Percentiles rank a stretch among this genome's conserved stretches.
Evolutionary conservation across 2,797 vertebrate species (phyloP).

Genomic region (Nannoperca australis): DNA sequence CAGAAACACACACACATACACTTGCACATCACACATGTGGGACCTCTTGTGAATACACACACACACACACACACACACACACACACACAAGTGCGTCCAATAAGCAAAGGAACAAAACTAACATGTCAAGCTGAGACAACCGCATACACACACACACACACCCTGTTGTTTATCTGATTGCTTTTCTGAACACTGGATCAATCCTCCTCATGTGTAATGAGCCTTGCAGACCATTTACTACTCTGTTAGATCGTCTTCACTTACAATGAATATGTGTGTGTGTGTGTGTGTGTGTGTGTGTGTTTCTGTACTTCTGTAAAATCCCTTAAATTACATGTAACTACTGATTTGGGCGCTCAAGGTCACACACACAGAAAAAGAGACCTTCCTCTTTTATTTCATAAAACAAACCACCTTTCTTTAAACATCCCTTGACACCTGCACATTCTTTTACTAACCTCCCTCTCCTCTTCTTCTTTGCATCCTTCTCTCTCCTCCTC

Average conservation of each 20-base stretch:
- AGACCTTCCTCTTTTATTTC: slow-evolving; percentile 25
- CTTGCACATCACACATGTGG: neutral
- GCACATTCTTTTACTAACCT: slow-evolving; percentile 26
- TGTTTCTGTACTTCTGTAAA: slow-evolving; percentile 17
- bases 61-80: slow-evolving; percentile 5
- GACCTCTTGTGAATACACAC: neutral
- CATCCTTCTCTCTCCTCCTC: slow-evolving; percentile 37
- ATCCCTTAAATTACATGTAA: slow-evolving; percentile 32
- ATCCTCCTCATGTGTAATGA: slow-evolving; percentile 54
- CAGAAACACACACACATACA: slow-evolving; percentile 6
- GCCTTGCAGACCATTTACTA: slow-evolving; percentile 42
- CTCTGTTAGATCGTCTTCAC: slow-evolving; percentile 33
- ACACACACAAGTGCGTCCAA: slow-evolving; percentile 7
- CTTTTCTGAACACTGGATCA: slow-evolving; percentile 53
- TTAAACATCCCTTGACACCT: slow-evolving; percentile 53
- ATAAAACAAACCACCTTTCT: slow-evolving; percentile 43
- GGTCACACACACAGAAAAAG: slow-evolving; percentile 36
- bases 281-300: slow-evolving; percentile 2
- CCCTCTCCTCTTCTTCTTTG: slow-evolving; percentile 18
- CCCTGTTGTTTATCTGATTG: slow-evolving; percentile 52
- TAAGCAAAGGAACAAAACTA: slow-evolving; percentile 14
- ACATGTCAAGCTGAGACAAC: slow-evolving; percentile 31
- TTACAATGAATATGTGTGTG: slow-evolving; percentile 19
- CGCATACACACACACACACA: slow-evolving; percentile 8
- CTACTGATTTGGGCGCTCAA: slow-evolving; percentile 51